phyloP scores from a whole-genome alignment of 2,888 invertebrate genomes.

The Loripinus fragilis region DNA sequence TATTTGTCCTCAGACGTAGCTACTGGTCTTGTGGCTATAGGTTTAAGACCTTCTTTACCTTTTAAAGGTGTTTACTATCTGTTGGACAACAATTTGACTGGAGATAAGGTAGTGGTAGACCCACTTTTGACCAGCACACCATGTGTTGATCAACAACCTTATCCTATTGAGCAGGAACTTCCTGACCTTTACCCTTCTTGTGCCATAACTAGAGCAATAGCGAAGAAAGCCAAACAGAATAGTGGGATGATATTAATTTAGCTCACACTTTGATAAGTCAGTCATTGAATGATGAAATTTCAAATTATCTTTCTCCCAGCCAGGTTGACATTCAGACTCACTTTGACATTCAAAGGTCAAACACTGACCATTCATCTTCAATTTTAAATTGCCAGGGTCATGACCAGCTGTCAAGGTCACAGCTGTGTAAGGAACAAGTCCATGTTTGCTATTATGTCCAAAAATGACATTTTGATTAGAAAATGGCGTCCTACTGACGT shows the following conservation, averaged over 20 bases:
- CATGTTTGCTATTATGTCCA: constrained; percentile 44
- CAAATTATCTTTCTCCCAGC: not conserved
- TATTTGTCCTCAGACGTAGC: constrained; percentile 39
- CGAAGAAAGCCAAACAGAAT: not conserved
- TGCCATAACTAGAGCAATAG: constrained; percentile 9
- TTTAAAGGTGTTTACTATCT: constrained; percentile 45
- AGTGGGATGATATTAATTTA: constrained; percentile 19
- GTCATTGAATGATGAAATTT: too few relatives aligned
- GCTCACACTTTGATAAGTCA: constrained; percentile 18
- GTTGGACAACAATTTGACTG: constrained; percentile 51
- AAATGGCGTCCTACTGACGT: constrained; percentile 51
- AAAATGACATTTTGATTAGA: constrained; percentile 50
- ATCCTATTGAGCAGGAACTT: constrained; percentile 29
- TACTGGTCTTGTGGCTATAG: constrained; percentile 44
- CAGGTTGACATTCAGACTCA: constrained; percentile 9
- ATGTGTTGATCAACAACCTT: constrained; percentile 19
- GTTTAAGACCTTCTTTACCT: too few relatives aligned
- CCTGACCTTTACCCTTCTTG: constrained; percentile 19
- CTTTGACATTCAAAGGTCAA: too few relatives aligned
- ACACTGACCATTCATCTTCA: not conserved
- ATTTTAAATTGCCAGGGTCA: not conserved
- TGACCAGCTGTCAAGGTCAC: constrained; percentile 33
- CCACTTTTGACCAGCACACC: too few relatives aligned
- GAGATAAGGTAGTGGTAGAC: constrained; percentile 46
- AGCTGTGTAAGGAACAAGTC: constrained; percentile 29